Conservation (phyloP, 2,797 vertebrate genomes). For the Alectoris magna region DNA sequence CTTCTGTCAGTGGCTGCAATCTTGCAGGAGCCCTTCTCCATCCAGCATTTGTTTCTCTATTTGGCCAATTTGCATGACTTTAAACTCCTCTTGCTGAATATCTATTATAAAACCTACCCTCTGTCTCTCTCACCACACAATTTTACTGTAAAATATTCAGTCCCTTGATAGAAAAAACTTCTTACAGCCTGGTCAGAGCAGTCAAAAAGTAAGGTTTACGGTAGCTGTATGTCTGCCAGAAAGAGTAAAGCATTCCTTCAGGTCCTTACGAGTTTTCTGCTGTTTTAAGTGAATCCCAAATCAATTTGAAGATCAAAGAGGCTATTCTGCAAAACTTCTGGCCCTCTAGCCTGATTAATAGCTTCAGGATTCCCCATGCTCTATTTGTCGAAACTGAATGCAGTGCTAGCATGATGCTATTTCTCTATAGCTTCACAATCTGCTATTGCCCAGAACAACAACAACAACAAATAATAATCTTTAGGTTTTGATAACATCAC, state of each 20-base stretch:
- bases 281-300: not conserved
- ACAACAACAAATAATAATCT: not conserved
- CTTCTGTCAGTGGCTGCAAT: not conserved
- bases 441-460: not conserved
- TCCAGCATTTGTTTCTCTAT: not conserved
- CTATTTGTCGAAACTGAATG: not conserved
- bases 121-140: not conserved
- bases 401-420: not conserved
- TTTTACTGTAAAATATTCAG: not conserved
- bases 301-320: not conserved
- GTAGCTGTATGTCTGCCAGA: not conserved
- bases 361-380: not conserved
- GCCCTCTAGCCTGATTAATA: not conserved
- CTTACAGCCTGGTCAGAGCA: not conserved
- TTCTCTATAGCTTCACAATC: not conserved
- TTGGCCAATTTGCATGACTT: not conserved
- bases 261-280: not conserved
- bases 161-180: not conserved
- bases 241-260: fast-evolving
- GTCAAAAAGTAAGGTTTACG: not conserved
- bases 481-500: not conserved
- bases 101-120: not conserved
- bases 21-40: not conserved
- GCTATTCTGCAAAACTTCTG: not conserved
- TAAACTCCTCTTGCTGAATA: not conserved